Conservation (phyloP, 1,140 invertebrate genomes). For the Monomorium pharaonis region DNA sequence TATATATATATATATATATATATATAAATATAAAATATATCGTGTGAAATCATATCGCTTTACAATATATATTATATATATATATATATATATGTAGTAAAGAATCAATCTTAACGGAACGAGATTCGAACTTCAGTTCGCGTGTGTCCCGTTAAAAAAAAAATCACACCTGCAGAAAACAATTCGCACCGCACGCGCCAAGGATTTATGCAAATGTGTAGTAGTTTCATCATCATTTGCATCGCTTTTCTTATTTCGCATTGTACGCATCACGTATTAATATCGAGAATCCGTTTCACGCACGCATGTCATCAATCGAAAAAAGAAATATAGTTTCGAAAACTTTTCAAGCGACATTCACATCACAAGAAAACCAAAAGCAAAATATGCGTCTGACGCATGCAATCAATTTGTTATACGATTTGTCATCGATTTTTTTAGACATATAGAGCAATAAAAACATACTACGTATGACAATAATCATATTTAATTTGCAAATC, state of each 20-base stretch:
- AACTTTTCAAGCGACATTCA: constrained; percentile 28
- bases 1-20: too few species aligned
- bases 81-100: too few species aligned
- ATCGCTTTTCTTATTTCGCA: constrained; percentile 1
- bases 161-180: constrained; percentile 5
- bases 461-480: not conserved
- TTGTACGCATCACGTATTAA: constrained; percentile 23
- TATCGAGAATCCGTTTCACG: not conserved
- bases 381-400: not conserved
- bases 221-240: constrained; percentile 43
- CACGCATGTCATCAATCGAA: not conserved
- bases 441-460: not conserved
- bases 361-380: not conserved
- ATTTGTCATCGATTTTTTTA: not conserved
- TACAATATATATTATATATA: too few species aligned
- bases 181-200: not conserved
- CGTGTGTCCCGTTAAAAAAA: constrained; percentile 7
- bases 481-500: not conserved
- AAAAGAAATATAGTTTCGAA: not conserved
- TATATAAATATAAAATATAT: too few species aligned
- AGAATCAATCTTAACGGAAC: not conserved
- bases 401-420: constrained; percentile 2
- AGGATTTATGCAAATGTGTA: constrained; percentile 46
- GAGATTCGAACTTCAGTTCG: not conserved
- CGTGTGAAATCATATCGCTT: too few species aligned